Evolutionary conservation across 2,113 vertebrate species (phyloP), one percentile per base, ranked within the genome.

Genomic region (Anolis carolinensis): DNA sequence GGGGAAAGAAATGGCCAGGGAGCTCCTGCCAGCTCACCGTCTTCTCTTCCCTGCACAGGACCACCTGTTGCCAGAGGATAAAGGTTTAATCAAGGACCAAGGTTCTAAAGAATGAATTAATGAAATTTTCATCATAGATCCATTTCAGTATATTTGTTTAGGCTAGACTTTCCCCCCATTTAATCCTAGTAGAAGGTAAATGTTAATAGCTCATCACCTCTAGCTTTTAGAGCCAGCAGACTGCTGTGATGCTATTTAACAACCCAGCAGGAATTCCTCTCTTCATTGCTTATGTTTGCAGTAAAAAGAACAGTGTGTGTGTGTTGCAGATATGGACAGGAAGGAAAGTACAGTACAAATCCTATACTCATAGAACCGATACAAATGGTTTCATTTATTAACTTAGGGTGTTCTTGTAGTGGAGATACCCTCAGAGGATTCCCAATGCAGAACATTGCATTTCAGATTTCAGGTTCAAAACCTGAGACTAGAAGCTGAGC

Each of bases 131-230:
- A 88, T 82, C 72, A 86, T 11, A 82, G 34, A 2, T 16, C 89
- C 75, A 85, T 81, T 89, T 83, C 32, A 80, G 34, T 86, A 85
- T 55, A 50, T 73, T 48, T 90, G 23, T 27, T 92, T 89, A 86
- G 2, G 36, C 59, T 78, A 30, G 83, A 86, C 74, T 91, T 91
- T 94, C 27, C 1, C 14, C 55, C 55, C 52, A 85, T 88, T 93
- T 88, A 67, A 83, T 81, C 72, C 36, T 84, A 70, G 89, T 52
- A 87, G 84, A 90, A 91, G 81, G 67, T 52, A 86, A 95, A 91
- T 77, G 39, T 16, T 92, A 82, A 88, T 89, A 82, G 73, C 68
- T 91, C 79, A 83, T 50, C 23, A 52, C 30, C 80, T 70, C 7
- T 77, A 23, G 16, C 20, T 93, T 93, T 90, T 76, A 83, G 72